Conservation (phyloP, 2,113 vertebrate species). For the Sinocyclocheilus anophthalmus region DNA sequence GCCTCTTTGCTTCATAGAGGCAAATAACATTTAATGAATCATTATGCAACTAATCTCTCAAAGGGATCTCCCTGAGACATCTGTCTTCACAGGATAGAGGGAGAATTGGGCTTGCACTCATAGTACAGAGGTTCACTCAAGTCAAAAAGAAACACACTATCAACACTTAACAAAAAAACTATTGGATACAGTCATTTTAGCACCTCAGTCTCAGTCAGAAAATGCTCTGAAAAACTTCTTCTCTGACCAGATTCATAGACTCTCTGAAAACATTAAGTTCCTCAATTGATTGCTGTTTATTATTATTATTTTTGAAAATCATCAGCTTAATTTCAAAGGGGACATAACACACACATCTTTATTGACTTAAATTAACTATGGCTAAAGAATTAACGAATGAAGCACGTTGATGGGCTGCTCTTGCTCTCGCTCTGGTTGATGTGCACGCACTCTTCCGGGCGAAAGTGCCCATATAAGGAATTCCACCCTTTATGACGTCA, state of each 20-base stretch:
- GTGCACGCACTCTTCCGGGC: too few species aligned
- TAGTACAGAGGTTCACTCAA: not conserved
- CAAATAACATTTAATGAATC: not conserved
- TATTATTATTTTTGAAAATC: too few species aligned
- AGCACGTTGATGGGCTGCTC: too few species aligned
- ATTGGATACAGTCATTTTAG: not conserved
- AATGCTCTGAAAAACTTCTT: too few species aligned
- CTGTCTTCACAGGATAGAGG: not conserved
- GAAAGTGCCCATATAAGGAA: too few species aligned
- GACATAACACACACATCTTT: too few species aligned
- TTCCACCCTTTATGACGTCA: too few species aligned
- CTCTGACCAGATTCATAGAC: not conserved
- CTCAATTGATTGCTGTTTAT: too few species aligned
- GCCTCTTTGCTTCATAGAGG: not conserved
- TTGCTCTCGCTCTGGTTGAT: too few species aligned
- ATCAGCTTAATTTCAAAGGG: too few species aligned
- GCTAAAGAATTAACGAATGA: too few species aligned
- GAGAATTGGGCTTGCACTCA: not conserved
- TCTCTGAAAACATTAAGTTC: not conserved
- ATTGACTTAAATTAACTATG: too few species aligned
- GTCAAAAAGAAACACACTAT: not conserved
- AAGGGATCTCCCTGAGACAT: not conserved
- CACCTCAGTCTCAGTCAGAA: not conserved
- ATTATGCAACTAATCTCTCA: not conserved
- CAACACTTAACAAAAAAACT: not conserved